Evolutionary conservation across 1,140 invertebrate genomes (phyloP).

Genomic region (Sinella curviseta): DNA sequence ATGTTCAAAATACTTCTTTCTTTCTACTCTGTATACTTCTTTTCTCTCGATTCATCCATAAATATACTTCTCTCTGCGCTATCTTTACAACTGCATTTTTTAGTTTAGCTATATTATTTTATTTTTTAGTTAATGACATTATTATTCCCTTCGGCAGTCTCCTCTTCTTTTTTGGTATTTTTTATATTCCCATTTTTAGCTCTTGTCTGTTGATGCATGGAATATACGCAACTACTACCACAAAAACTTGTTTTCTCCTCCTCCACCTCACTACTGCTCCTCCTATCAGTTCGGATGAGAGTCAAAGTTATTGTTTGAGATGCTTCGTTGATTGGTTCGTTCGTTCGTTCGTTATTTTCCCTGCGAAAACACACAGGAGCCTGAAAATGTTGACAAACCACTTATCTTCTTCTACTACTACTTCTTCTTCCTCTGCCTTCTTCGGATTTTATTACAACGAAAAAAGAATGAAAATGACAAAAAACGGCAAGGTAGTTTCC

Average conservation of each 20-base stretch:
- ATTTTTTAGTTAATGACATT: neutral
- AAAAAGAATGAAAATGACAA: too few relatives aligned
- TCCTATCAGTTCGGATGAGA: too few relatives aligned
- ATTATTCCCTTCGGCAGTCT: neutral
- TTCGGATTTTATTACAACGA: too few relatives aligned
- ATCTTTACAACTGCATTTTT: neutral
- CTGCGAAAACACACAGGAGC: neutral
- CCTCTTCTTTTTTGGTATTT: neutral
- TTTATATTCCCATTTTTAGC: neutral
- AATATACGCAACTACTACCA: neutral
- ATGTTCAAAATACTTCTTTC: too few relatives aligned
- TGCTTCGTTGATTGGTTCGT: slow-evolving; percentile 21
- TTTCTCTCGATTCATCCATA: too few relatives aligned
- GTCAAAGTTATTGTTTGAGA: too few relatives aligned
- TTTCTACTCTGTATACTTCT: too few relatives aligned
- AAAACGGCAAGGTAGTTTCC: too few relatives aligned
- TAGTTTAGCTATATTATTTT: neutral
- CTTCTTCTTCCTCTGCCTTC: too few relatives aligned
- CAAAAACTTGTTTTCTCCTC: neutral
- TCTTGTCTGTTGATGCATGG: neutral
- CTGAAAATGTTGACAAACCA: slow-evolving; percentile 11
- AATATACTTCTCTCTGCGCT: too few relatives aligned
- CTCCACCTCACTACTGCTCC: slow-evolving; percentile 19
- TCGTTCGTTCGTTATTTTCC: neutral
- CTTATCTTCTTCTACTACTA: slow-evolving; percentile 2